Evolutionary conservation across 2,797 vertebrate species (phyloP).

Genomic region (Eulemur coronatus): DNA sequence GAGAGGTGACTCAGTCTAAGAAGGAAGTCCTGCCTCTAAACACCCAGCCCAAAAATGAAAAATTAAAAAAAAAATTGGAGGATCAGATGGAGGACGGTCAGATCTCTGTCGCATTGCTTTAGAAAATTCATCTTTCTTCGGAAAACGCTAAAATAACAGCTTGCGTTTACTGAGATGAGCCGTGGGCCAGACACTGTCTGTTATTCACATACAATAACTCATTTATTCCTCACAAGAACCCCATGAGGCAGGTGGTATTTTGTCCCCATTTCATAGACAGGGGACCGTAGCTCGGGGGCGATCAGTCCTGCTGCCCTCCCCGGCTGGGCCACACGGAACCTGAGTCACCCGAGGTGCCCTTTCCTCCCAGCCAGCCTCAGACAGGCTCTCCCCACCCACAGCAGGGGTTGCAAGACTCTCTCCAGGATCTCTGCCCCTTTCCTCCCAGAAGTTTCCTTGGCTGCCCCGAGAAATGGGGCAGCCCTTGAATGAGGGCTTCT

Average conservation of each 20-base stretch:
- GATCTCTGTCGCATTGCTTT: background rate
- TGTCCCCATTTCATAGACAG: background rate
- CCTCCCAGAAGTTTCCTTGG: background rate
- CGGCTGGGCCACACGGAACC: background rate
- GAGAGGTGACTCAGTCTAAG: background rate
- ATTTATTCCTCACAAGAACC: background rate
- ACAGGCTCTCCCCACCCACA: rapidly evolving
- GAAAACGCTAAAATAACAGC: background rate
- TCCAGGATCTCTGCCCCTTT: background rate
- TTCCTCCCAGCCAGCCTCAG: background rate
- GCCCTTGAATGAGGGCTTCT: background rate
- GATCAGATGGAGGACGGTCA: background rate
- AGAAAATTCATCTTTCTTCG: background rate
- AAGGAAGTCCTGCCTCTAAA: background rate
- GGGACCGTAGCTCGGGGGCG: background rate
- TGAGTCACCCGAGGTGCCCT: rapidly evolving
- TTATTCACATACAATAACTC: background rate
- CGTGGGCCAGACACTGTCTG: background rate
- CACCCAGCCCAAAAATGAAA: background rate
- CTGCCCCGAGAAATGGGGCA: background rate
- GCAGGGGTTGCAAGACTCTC: background rate
- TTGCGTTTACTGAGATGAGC: background rate
- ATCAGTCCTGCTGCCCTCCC: background rate
- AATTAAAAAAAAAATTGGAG: background rate
- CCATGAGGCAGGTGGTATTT: background rate